phyloP scores from a whole-genome alignment of 2,888 invertebrate species.

The Agrochola lychnidis region DNA sequence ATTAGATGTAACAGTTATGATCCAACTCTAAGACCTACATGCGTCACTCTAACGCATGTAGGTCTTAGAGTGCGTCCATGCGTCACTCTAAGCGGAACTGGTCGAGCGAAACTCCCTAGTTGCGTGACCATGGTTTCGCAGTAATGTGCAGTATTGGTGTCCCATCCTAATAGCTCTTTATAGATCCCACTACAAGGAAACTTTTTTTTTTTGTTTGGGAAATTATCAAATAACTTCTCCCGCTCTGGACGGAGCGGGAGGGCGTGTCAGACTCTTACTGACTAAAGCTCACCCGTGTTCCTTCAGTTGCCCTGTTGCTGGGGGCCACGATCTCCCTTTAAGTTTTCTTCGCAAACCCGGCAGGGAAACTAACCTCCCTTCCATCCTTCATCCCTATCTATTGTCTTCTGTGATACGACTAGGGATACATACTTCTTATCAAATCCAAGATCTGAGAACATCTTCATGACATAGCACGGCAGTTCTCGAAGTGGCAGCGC shows the following conservation, averaged over 20 bases:
- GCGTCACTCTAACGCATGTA: not conserved
- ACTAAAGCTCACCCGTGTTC: too few species aligned
- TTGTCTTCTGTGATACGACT: not conserved
- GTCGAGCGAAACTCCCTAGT: too few species aligned
- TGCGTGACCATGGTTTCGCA: not conserved
- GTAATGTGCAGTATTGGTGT: not conserved
- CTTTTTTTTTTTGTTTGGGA: too few species aligned
- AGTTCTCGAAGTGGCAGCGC: conserved; percentile 90
- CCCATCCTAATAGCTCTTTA: not conserved
- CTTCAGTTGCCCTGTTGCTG: too few species aligned
- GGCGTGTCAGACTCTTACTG: too few species aligned
- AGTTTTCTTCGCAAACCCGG: too few species aligned
- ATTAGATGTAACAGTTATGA: not conserved
- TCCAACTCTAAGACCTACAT: not conserved
- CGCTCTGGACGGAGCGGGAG: too few species aligned
- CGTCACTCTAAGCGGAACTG: not conserved
- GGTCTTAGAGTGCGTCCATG: too few species aligned
- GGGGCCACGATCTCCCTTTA: too few species aligned
- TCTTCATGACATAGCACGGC: conserved; percentile 91
- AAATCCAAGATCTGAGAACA: conserved; percentile 94
- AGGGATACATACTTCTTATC: conserved; percentile 83
- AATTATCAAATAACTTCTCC: too few species aligned
- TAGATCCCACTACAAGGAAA: not conserved
- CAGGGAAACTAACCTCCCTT: too few species aligned
- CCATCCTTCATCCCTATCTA: not conserved